Evolutionary conservation across 2,113 vertebrate genomes (phyloP).

Genomic region (Pluvianellus socialis): DNA sequence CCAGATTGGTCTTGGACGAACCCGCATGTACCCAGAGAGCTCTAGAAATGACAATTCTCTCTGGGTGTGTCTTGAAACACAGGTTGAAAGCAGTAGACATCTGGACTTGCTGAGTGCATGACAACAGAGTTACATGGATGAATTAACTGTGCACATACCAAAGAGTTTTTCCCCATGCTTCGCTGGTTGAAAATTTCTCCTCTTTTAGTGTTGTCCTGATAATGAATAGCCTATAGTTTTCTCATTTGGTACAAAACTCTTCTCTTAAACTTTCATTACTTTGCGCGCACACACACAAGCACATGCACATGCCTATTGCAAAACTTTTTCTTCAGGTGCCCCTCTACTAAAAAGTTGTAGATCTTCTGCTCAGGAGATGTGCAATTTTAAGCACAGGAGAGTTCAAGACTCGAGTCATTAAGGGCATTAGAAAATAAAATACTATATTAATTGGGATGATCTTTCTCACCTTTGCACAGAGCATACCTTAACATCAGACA

Average conservation of each 20-base stretch:
- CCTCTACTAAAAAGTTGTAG: background rate
- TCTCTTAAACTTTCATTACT: background rate
- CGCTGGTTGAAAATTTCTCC: accelerated
- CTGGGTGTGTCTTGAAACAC: background rate
- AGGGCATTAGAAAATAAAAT: background rate
- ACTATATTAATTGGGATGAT: background rate
- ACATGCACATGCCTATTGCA: background rate
- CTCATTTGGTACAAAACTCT: background rate
- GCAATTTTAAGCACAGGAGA: background rate
- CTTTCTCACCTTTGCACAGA: background rate
- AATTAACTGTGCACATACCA: background rate
- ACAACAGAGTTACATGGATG: background rate
- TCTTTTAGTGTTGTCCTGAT: background rate
- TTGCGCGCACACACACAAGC: background rate
- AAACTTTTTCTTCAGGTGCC: background rate
- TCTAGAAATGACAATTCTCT: background rate
- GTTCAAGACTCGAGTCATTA: background rate
- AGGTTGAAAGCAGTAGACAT: background rate
- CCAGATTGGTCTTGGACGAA: background rate
- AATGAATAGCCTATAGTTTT: background rate
- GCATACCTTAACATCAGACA: background rate
- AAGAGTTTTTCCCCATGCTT: background rate
- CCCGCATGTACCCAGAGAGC: background rate
- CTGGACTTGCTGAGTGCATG: background rate
- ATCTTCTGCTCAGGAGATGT: background rate